Base-by-base conservation (phyloP, 2,888 invertebrate genomes). In the Macaria liturata region DNA sequence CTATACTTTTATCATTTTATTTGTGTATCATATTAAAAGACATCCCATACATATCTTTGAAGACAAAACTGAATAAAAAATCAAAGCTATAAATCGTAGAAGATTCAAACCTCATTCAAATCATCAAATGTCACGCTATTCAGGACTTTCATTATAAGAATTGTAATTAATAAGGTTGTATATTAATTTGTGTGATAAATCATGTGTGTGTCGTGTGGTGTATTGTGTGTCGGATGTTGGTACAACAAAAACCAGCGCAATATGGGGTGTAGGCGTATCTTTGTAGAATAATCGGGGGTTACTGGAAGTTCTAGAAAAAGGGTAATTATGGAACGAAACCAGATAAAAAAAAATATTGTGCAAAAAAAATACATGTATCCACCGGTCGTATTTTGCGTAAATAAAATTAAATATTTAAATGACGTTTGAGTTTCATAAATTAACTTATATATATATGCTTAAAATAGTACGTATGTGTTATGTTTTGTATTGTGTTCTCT, bases 141-240 rank as follows among this genome's bases (percentile, higher is more conserved):
- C 58, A 65, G 47, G 44, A 61, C 30, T 54, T 59, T 59, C 50
- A 46, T 65, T 64, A 58, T 64, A 67, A 66, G 67, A 69, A 72
- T 68, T 68, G 54, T 76, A 79, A 81, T 77, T 79, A 77, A 78
- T 78, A 74, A 58, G 48, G 68, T 71, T 70, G 61, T 69, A 75
- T 75, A 57, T 74, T 68, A 72, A 74, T 74, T 72, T 56, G 53
- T 59, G 58, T 68, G 61, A 79, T 79, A 78, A 78, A 79, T 81
- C 78, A 75, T 57, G 55, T 62, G 46, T 64, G 59, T 72, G 74
- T 73, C 71, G 65, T 69, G 61, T 59, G 46, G 54, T 62, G 77
- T 74, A 78, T 80, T 73, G 64, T 62, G 49, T 50, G 66, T 66
- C 64, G 70, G 69, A 68, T 68, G 75, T 75, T 75, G 70, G 68